Evolutionary conservation across 2,888 invertebrate genomes (phyloP), one percentile per base, ranked within the genome.

Genomic region (Osmoderma eremita): DNA sequence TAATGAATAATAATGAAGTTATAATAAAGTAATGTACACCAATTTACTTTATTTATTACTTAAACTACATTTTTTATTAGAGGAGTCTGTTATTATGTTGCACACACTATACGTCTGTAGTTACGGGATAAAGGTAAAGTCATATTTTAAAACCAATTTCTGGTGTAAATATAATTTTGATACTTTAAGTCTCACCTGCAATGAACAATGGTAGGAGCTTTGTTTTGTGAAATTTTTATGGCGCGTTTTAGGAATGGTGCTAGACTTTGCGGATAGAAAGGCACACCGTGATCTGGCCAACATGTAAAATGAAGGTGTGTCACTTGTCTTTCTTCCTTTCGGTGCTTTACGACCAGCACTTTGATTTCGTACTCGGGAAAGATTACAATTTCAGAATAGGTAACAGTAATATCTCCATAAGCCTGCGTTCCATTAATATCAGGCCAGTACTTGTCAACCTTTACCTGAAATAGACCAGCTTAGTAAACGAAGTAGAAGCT

Each of bases 281-380:
- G 86, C 2, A 85, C 81, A 1, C 83, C 84, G 67, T 85, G 84
- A 71, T 86, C 85, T 0, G 86, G 85, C 86, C 86, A 86, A 4
- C 82, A 80, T 1, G 82, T 84, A 69, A 83, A 86, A 68, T 86
- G 86, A 13, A 85, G 74, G 63, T 86, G 86, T 39, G 78, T 20
- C 8, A 61, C 13, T 73, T 73, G 69, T 77, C 75, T 45, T 48
- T 61, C 58, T 36, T 45, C n/a, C 1, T 70, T 71, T n/a, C 75
- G 75, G 6, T 65, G 70, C 6, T 71, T 74, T 0, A 81, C 71
- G 8, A 73, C 74, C 38, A 84, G 80, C 3, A 70, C 76, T 69
- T 83, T 73, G 39, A 75, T 76, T 10, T 80, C 80, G 62, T 78
- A 84, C 71, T 83, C 80, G 0, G 82, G 79, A 65, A 78, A 80